These are phyloP conservation scores for Eupeodes corollae DNA, from an alignment of 1,140 invertebrate species.

Conservation along the genomic window DNA sequence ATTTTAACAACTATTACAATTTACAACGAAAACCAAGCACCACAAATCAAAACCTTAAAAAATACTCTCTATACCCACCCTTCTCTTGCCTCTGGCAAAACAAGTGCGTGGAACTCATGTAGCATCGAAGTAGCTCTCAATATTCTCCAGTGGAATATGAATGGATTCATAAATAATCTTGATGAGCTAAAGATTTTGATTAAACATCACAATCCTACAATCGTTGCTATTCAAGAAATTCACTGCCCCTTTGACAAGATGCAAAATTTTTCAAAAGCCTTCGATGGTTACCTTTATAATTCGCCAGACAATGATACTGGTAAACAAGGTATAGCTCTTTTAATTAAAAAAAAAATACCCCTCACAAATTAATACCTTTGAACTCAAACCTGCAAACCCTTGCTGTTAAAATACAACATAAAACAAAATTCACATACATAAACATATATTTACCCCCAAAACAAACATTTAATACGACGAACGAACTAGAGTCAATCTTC, in stretches of 20 bases:
- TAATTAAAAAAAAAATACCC: slow-evolving; percentile 9
- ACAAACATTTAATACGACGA: neutral
- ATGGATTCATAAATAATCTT: slow-evolving; percentile 11
- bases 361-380: slow-evolving; percentile 2
- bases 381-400: slow-evolving; percentile 6
- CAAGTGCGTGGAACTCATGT: too few relatives aligned
- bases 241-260: slow-evolving; percentile 2
- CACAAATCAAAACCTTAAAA: too few relatives aligned
- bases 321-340: slow-evolving; percentile 5
- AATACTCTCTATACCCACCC: too few relatives aligned
- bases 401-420: slow-evolving; percentile 6
- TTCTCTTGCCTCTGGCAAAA: too few relatives aligned
- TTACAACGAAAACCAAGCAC: too few relatives aligned
- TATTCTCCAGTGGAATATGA: slow-evolving; percentile 11
- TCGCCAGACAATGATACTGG: slow-evolving; percentile 4
- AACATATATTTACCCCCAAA: slow-evolving; percentile 7
- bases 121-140: neutral
- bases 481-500: neutral
- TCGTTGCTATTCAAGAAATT: slow-evolving; percentile 13
- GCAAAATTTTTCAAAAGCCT: slow-evolving; percentile 7
- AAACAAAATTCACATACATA: slow-evolving; percentile 6
- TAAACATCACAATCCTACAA: slow-evolving; percentile 7
- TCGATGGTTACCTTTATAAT: slow-evolving; percentile 1
- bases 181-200: slow-evolving; percentile 9
- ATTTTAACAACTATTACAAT: too few relatives aligned